Base-by-base conservation (phyloP, 2,888 invertebrate genomes). In the Aproaerema taeniolella region DNA sequence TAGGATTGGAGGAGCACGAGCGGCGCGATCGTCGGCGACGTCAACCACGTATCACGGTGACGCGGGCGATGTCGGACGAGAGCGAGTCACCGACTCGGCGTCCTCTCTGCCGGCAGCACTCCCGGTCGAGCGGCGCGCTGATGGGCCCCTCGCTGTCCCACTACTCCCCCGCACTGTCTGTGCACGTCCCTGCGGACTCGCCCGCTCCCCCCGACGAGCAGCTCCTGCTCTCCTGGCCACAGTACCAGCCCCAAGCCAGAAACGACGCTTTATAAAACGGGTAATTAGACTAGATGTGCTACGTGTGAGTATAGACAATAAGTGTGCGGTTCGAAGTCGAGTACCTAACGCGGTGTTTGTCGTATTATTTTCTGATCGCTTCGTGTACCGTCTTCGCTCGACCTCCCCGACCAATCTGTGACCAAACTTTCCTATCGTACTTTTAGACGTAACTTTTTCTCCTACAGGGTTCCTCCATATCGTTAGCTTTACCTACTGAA, bases 41-140 rank as follows among this genome's bases (percentile, higher is more conserved):
- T 15, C 86, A 88, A 44, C 93, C 93, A 1, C 87, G 90, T 39
- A 93, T 93, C 40, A 88, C 92, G 6, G 92, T 93, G 49, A 93
- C 93, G 1, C 79, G 92, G 34, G 92, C 93, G 2, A 90, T 90
- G 82, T 92, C 92, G 11, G 92, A 92, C 57, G 92, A 93, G 58
- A 91, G 91, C 55, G 92, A 91, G 45, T 87, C 87, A 0, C 88
- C 86, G 14, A 87, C 89, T 15, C 73, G 82, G 8, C 76, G 83
- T 0, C 81, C 83, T 11, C 65, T 86, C 3, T 85, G 86, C 44
- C 75, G 85, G 1, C 86, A 86, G 52, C 86, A 86, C 42, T 86
- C 86, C 11, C 78, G 86, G 1, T 86, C 86, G 0, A 85, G 83
- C 40, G 83, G 85, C 2, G 91, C 78, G 70, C 89, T 69, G 43